Evolutionary conservation across 2,888 invertebrate species (phyloP).

Genomic region (Cyaniris semiargus): DNA sequence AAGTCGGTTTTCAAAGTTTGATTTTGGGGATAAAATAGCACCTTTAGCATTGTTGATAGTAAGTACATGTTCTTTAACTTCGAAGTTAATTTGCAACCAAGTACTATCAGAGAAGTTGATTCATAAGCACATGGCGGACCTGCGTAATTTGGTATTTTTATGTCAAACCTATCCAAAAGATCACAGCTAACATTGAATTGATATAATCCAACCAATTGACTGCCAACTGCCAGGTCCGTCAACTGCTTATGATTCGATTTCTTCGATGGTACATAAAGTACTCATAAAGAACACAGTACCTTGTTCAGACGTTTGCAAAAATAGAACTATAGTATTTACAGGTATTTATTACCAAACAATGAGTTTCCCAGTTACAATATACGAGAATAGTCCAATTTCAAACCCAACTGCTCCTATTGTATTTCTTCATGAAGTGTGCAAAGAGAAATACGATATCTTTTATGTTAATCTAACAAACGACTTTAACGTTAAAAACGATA

Average conservation of each 20-base stretch:
- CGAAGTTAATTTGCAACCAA: background rate
- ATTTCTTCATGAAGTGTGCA: background rate
- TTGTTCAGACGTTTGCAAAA: background rate
- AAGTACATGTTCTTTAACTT: background rate
- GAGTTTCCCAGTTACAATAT: background rate
- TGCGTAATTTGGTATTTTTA: no score
- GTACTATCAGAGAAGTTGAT: no score
- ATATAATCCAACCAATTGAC: no score
- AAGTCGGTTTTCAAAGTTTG: background rate
- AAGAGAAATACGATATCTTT: conserved; percentile 9
- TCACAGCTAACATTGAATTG: no score
- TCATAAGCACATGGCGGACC: no score
- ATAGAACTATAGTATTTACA: background rate
- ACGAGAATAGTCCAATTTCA: background rate
- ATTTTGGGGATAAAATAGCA: background rate
- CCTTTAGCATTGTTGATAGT: background rate
- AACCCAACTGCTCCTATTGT: background rate
- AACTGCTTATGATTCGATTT: no score
- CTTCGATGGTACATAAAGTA: no score
- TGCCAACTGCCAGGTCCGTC: no score
- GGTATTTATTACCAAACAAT: background rate
- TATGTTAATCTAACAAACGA: conserved; percentile 2
- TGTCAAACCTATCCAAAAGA: no score
- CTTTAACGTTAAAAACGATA: conserved; percentile 8
- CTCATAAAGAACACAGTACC: background rate